Base-by-base conservation (phyloP, 2,797 vertebrate genomes). In the Muscicapa comitata region DNA sequence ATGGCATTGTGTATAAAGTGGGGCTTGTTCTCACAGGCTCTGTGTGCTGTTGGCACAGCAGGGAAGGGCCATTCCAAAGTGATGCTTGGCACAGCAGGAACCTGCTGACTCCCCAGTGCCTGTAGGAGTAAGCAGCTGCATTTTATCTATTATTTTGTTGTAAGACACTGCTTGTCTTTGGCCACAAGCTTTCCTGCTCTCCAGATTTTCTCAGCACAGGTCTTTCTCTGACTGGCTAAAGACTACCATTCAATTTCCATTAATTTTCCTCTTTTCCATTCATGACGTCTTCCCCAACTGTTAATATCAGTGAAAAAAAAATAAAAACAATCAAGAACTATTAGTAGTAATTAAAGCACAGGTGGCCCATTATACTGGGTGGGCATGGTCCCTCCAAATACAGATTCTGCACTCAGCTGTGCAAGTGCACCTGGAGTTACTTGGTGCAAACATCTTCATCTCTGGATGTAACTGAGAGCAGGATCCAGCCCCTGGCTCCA, bases 311-410 rank as follows among this genome's bases (percentile, higher is more conserved):
- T 35, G 7, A 31, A 51, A 62, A 88, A 58, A 57, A 92, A 71
- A 35, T n/a, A 28, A 37, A 91, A 92, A 48, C 50, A 42, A 76
- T 85, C 59, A 83, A 91, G 16, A 72, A 42, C 67, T 89, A 74
- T 70, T 88, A 80, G 74, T 78, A 75, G 50, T 72, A 86, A 91
- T 92, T 90, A 89, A 93, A 91, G 16, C 8, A 15, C 10, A 31
- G 21, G 21, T 7, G 21, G 23, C 9, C 28, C 10, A 9, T 90
- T 92, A 28, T 23, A 35, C 26, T 33, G 15, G 35, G 47, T 4
- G 5, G 48, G 11, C 47, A 83, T 62, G 37, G 20, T 58, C 35
- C 17, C 25, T 83, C 43, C 43, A 45, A 43, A 24, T 17, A 26
- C 1, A 59, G 54, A 48, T 86, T 88, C 54, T 86, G 33, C 68